A percentile compares a stretch with the other conserved stretches of the same genome.
Conservation (phyloP, 2,113 vertebrate genomes). For the Corythornis cristatus region DNA sequence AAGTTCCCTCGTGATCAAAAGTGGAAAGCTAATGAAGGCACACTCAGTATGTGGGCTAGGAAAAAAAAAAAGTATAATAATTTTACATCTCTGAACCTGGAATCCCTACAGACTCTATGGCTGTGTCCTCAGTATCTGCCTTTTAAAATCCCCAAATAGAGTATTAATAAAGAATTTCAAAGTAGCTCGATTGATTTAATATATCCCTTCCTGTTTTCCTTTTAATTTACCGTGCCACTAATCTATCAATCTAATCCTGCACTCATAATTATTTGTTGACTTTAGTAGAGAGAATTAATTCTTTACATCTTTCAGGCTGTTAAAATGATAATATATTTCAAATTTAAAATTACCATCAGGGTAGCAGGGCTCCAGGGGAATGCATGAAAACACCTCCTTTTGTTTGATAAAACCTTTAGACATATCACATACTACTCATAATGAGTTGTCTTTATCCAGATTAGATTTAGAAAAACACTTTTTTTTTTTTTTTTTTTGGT, state of each 20-base stretch:
- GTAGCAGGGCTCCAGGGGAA: conserved; percentile 44
- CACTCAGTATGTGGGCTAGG: not conserved
- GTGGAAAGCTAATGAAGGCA: not conserved
- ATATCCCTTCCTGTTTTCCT: conserved; percentile 42
- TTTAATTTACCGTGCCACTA: conserved; percentile 66
- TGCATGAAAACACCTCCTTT: conserved; percentile 67
- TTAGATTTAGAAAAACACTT: conserved; percentile 54
- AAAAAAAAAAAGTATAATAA: not conserved
- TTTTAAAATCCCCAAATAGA: conserved; percentile 36
- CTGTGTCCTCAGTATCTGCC: not conserved
- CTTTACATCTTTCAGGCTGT: conserved; percentile 61
- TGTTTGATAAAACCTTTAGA: conserved; percentile 65
- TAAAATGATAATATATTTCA: conserved; percentile 72
- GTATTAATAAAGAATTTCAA: conserved; percentile 54
- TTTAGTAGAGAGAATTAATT: conserved; percentile 66
- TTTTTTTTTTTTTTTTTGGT: conserved; percentile 20
- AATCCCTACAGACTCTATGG: not conserved
- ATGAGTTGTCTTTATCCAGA: conserved; percentile 57
- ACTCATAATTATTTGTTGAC: conserved; percentile 69
- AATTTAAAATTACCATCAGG: conserved; percentile 63
- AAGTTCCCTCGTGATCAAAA: not conserved
- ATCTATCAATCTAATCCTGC: conserved; percentile 66
- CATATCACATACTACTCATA: conserved; percentile 45
- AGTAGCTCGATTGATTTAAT: conserved; percentile 49
- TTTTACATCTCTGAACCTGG: not conserved